Evolutionary conservation across 2,113 vertebrate species (phyloP), one percentile per base, ranked within the genome.

Genomic region (Labeo catla): DNA sequence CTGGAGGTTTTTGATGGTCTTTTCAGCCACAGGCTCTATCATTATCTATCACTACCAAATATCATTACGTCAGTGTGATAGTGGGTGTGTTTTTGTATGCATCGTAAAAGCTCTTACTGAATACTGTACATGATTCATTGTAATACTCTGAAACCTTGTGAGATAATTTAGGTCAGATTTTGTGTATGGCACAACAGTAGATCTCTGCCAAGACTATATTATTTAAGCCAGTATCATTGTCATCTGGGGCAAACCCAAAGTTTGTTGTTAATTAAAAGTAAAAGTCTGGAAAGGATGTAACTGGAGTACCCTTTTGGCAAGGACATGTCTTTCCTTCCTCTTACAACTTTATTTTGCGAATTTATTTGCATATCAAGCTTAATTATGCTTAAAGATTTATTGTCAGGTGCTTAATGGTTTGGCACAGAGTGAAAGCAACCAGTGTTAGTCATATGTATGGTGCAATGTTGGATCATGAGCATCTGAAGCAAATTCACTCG

Each of bases 151-250:
- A 36, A 77, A 54, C 7, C 8, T 47, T 34, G n/a, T 78, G 23
- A 39, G 59, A 59, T 81, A 39, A 87, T 84, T 85, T 57, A 39
- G 68, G 36, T 81, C 59, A 85, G 47, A 85, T 66, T 12, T 66
- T 65, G n/a, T 45, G 4, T 36, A 13, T 68, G 15, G 15, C 15
- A 36, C 13, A 9, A 15, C 23, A 82, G 52, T 52, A 21, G 0
- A 34, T 36, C 47, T 68, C 45, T 68, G 23, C 21, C n/a, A 74
- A 12, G 23, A 54, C 65, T 47, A 70, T 34, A 23, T 36, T 5
- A n/a, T 86, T 59, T 81, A 21, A 21, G n/a, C n/a, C 47, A 28
- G 50, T 12, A 23, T 61, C 77, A 43, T 4, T 77, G 7, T 49
- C 21, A 49, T 65, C 13, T 16, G n/a, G 66, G 15, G 23, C 15